Percentiles rank a stretch among this genome's conserved stretches.
phyloP scores from a whole-genome alignment of 92 coral and sea anemone genomes.

The Bergia puertoricense region DNA sequence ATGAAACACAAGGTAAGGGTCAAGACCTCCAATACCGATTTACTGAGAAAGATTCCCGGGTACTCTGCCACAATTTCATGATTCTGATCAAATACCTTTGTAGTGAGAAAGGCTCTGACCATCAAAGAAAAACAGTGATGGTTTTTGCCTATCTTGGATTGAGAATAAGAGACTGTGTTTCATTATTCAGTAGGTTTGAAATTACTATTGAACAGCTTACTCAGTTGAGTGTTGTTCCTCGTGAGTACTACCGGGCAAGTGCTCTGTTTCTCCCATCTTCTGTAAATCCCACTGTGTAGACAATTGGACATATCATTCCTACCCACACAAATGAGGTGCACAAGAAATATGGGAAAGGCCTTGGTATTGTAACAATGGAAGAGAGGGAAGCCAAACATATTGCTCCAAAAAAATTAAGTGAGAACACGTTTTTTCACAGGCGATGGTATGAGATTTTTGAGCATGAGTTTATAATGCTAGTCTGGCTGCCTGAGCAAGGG shows the following conservation, averaged over 20 bases:
- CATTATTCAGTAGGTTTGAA: slow-evolving; percentile 41
- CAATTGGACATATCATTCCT: slow-evolving; percentile 54
- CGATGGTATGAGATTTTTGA: slow-evolving; percentile 58
- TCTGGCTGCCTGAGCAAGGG: slow-evolving; percentile 63
- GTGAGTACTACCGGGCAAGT: slow-evolving; percentile 54
- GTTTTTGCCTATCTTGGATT: slow-evolving; percentile 49
- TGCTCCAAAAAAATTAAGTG: slow-evolving; percentile 50
- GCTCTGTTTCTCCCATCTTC: slow-evolving; percentile 57
- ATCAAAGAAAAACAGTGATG: slow-evolving; percentile 39
- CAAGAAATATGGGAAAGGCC: slow-evolving; percentile 54
- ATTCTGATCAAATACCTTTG: slow-evolving; percentile 48
- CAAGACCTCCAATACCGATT: slow-evolving; percentile 48
- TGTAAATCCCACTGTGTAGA: slow-evolving; percentile 60
- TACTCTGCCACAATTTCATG: slow-evolving; percentile 57
- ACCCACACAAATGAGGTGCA: slow-evolving; percentile 51
- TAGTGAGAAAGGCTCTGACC: slow-evolving; percentile 48
- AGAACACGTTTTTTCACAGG: slow-evolving; percentile 56
- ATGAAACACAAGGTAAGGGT: slow-evolving; percentile 53
- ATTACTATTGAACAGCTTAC: slow-evolving; percentile 52
- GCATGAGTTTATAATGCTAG: slow-evolving; percentile 57
- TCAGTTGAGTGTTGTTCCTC: slow-evolving; percentile 45
- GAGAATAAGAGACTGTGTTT: slow-evolving; percentile 51
- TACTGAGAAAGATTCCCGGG: slow-evolving; percentile 51
- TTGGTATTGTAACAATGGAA: slow-evolving; percentile 62
- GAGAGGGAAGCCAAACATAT: slow-evolving; percentile 66